These are phyloP conservation scores for Drosophila conformis DNA, from an alignment of 2,888 invertebrate species.

Conservation along the genomic window DNA sequence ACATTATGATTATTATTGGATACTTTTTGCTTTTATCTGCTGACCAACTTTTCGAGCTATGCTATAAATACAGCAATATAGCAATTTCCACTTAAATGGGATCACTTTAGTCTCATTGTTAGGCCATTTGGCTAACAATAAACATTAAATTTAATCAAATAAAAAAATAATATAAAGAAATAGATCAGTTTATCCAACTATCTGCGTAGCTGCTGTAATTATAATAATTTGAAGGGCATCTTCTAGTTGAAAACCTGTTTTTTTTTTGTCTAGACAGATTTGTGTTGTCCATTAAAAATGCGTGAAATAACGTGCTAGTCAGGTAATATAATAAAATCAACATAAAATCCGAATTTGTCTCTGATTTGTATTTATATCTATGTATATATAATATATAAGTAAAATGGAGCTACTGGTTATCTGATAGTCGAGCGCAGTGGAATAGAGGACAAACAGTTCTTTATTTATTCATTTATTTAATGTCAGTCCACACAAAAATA, in stretches of 20 bases:
- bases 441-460: background rate
- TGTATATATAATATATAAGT: background rate
- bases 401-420: background rate
- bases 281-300: conserved; percentile 1
- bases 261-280: background rate
- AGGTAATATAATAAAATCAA: background rate
- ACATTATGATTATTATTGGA: background rate
- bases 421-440: background rate
- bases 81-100: background rate
- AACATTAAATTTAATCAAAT: background rate
- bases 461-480: background rate
- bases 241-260: conserved; percentile 25
- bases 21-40: background rate
- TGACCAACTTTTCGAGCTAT: background rate
- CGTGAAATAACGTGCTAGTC: background rate
- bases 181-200: background rate
- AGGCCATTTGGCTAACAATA: conserved; percentile 1
- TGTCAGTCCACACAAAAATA: background rate
- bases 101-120: conserved; percentile 7
- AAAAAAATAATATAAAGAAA: conserved; percentile 3
- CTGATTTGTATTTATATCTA: background rate
- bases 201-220: background rate
- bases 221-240: conserved; percentile 12
- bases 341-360: background rate
- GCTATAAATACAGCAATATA: background rate